Evolutionary conservation across 2,797 vertebrate species (phyloP).

Genomic region (Eptatretus atami): DNA sequence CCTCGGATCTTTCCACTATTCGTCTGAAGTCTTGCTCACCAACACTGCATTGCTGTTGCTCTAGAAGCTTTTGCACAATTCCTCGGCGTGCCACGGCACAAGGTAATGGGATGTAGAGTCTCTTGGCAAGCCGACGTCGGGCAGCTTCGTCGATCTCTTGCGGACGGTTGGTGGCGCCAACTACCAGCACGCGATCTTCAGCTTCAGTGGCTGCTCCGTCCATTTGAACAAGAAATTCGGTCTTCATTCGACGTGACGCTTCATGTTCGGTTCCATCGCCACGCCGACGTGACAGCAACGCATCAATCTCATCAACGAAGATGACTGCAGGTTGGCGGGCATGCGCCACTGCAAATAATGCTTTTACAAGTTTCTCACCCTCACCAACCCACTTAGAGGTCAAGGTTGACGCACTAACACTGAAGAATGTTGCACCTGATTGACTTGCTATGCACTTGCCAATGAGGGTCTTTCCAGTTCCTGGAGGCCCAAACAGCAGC

Average conservation of each 20-base stretch:
- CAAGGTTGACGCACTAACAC: slow-evolving; percentile 79
- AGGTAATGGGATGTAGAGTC: slow-evolving; percentile 65
- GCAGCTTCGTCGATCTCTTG: slow-evolving; percentile 91
- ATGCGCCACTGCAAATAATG: slow-evolving; percentile 51
- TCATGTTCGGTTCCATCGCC: slow-evolving; percentile 62
- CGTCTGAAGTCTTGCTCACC: slow-evolving; percentile 23
- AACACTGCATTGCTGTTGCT: slow-evolving; percentile 31
- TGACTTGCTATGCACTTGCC: slow-evolving; percentile 90
- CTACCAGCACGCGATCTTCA: slow-evolving; percentile 66
- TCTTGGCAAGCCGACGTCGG: slow-evolving; percentile 47
- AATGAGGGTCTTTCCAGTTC: slow-evolving; percentile 85
- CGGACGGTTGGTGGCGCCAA: slow-evolving; percentile 83
- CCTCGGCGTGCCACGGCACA: slow-evolving; percentile 37
- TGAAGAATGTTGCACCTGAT: slow-evolving; percentile 84
- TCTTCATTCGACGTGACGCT: slow-evolving; percentile 75
- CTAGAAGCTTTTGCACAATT: slow-evolving; percentile 45
- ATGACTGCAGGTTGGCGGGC: slow-evolving; percentile 84
- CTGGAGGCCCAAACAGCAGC: slow-evolving; percentile 68
- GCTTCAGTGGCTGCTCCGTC: slow-evolving; percentile 60
- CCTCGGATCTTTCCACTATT: slow-evolving; percentile 26
- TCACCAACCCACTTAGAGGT: slow-evolving; percentile 96
- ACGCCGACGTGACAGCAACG: slow-evolving; percentile 44
- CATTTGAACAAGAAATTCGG: slow-evolving; percentile 73
- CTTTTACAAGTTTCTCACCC: slow-evolving; percentile 90
- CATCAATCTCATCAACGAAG: slow-evolving; percentile 91